Percentiles rank a stretch among this genome's conserved stretches.
Evolutionary conservation across 2,797 vertebrate species (phyloP).

Genomic region (Acrossocheilus fasciatus): DNA sequence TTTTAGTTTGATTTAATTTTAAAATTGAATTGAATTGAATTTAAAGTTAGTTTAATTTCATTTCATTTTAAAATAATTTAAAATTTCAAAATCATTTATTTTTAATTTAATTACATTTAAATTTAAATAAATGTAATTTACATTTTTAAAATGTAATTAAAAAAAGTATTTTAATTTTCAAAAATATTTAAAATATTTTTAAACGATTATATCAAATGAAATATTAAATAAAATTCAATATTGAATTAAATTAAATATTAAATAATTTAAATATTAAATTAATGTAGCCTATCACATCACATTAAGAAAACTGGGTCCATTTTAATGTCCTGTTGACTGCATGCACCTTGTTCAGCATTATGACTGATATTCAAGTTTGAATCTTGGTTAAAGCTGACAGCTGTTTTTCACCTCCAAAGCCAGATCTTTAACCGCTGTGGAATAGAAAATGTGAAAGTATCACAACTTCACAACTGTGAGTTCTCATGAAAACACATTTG

Average conservation of each 20-base stretch:
- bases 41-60: too few relatives aligned
- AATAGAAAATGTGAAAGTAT: neutral
- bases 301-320: neutral
- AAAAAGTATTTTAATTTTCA: too few relatives aligned
- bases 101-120: too few relatives aligned
- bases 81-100: too few relatives aligned
- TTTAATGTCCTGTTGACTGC: neutral
- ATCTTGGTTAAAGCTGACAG: neutral
- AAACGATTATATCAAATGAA: too few relatives aligned
- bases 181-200: too few relatives aligned
- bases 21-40: too few relatives aligned
- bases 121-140: too few relatives aligned
- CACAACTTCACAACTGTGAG: neutral
- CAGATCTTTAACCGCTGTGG: neutral
- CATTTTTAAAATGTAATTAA: too few relatives aligned
- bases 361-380: neutral
- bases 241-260: neutral
- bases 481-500: neutral
- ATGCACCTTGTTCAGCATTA: neutral
- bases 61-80: too few relatives aligned
- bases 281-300: neutral
- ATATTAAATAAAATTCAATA: neutral
- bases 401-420: neutral
- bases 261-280: neutral
- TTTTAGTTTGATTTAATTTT: too few relatives aligned